Base-by-base conservation (phyloP, 2,113 vertebrate genomes). In the Laticauda laticaudata region DNA sequence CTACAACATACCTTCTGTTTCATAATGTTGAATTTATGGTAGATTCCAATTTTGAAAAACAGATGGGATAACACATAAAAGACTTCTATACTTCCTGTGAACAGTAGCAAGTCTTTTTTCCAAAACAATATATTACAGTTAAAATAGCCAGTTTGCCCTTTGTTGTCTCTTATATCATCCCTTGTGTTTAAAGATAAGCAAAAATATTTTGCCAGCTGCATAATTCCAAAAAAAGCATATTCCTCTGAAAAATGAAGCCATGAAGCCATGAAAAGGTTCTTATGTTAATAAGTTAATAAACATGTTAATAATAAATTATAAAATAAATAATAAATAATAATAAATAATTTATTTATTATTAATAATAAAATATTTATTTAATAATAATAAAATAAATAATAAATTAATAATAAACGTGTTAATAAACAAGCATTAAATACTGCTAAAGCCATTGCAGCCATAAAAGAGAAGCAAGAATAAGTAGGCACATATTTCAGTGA, bases 101-200 rank as follows among this genome's bases (percentile, higher is more conserved):
- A 34, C 15, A 86, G 34, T 3, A 0, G 90, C 89, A 94, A 94
- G 95, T 94, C 53, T 97, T 94, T 91, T 93, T 12, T 94, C 95
- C 94, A 93, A 93, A 95, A 94, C 93, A 95, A 97, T 95, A 91
- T 0, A 97, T 96, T 5, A 93, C 8, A 1, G 93, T 95, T 95
- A 93, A 90, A 94, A 94, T 91, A 92, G 94, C 92, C 88, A 81
- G 88, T 92, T 91, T 95, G 90, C 94, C 90, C 89, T 92, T 96
- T 93, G 92, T 14, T 14, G 89, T 87, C 93, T 86, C 93, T 94
- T 97, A 95, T 96, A 96, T 96, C 95, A 95, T 85, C 90, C 59
- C 57, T 87, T 0, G 0, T 92, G 91, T 95, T 94, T 93, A 95
- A 95, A 91, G 24, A 92, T 20, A 55, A 18, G 75, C 0, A 87